Conservation (phyloP, 2,888 invertebrate species). For the Cheilosia scutellata region DNA sequence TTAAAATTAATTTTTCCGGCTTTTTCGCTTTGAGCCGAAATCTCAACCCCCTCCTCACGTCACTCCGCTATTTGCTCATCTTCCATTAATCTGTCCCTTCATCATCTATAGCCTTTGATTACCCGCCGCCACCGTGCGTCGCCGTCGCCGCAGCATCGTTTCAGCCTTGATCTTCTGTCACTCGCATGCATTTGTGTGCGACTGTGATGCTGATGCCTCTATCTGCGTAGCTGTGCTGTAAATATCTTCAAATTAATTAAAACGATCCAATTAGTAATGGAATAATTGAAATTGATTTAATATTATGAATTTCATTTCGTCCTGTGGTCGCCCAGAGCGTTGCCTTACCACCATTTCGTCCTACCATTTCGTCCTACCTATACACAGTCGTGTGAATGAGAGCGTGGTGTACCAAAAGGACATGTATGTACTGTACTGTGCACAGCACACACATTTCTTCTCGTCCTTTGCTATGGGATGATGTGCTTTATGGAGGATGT, state of each 20-base stretch:
- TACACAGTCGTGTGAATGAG: slow-evolving; percentile 51
- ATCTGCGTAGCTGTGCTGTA: slow-evolving; percentile 33
- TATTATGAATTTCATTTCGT: slow-evolving; percentile 76
- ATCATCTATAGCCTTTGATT: slow-evolving; percentile 44
- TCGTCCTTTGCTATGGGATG: slow-evolving; percentile 31
- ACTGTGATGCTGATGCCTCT: background rate
- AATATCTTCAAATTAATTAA: slow-evolving; percentile 77
- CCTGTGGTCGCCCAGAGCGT: slow-evolving; percentile 67
- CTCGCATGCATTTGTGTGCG: slow-evolving; percentile 2
- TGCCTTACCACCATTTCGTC: slow-evolving; percentile 22
- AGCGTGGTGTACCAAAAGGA: slow-evolving; percentile 28
- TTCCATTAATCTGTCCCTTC: slow-evolving; percentile 36
- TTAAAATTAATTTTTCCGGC: slow-evolving; percentile 70
- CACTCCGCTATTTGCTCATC: slow-evolving; percentile 3
- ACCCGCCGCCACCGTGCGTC: slow-evolving; percentile 18
- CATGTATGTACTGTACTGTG: slow-evolving; percentile 28
- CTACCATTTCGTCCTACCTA: background rate
- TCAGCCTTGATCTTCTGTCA: slow-evolving; percentile 72
- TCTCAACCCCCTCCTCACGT: background rate
- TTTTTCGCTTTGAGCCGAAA: slow-evolving; percentile 45
- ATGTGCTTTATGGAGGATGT: slow-evolving; percentile 59
- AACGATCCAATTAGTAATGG: slow-evolving; percentile 77
- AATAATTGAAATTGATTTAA: slow-evolving; percentile 77
- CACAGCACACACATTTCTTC: slow-evolving; percentile 43
- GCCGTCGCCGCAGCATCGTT: slow-evolving; percentile 16